Percentiles rank a stretch among this genome's conserved stretches.
These are phyloP conservation scores for Pygathrix nemaeus DNA, from an alignment of 2,113 vertebrate genomes.

Conservation along the genomic window DNA sequence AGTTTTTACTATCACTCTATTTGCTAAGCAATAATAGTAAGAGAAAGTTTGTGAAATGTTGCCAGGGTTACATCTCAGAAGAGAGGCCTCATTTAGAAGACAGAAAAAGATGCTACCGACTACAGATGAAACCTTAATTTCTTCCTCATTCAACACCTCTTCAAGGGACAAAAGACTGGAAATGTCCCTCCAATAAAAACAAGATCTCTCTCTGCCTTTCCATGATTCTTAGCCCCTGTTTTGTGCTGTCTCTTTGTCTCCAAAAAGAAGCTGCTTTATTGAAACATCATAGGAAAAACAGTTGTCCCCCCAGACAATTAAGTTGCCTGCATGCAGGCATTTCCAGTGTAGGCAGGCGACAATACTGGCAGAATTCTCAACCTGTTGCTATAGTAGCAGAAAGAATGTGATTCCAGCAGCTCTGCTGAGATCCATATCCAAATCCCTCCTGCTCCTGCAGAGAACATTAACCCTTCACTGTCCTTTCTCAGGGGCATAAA, in stretches of 20 bases:
- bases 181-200: slow-evolving; percentile 62
- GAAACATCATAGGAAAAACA: slow-evolving; percentile 66
- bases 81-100: not conserved
- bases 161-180: slow-evolving; percentile 46
- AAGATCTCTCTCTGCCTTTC: slow-evolving; percentile 45
- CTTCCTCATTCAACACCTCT: slow-evolving; percentile 47
- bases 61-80: not conserved
- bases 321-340: slow-evolving; percentile 63
- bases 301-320: slow-evolving; percentile 73
- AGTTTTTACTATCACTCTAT: not conserved
- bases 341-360: slow-evolving; percentile 46
- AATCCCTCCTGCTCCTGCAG: slow-evolving; percentile 43
- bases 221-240: slow-evolving; percentile 55
- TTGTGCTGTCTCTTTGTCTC: slow-evolving; percentile 69
- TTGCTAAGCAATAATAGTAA: not conserved
- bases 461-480: slow-evolving; percentile 74
- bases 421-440: slow-evolving; percentile 55
- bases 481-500: not conserved
- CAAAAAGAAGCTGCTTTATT: slow-evolving; percentile 56
- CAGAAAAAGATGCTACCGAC: not conserved
- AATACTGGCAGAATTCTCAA: slow-evolving; percentile 71
- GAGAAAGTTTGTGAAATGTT: not conserved
- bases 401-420: slow-evolving; percentile 66
- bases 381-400: slow-evolving; percentile 84
- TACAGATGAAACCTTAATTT: slow-evolving; percentile 59